phyloP scores from a whole-genome alignment of 2,113 vertebrate genomes.

The Gymnorhina tibicen region DNA sequence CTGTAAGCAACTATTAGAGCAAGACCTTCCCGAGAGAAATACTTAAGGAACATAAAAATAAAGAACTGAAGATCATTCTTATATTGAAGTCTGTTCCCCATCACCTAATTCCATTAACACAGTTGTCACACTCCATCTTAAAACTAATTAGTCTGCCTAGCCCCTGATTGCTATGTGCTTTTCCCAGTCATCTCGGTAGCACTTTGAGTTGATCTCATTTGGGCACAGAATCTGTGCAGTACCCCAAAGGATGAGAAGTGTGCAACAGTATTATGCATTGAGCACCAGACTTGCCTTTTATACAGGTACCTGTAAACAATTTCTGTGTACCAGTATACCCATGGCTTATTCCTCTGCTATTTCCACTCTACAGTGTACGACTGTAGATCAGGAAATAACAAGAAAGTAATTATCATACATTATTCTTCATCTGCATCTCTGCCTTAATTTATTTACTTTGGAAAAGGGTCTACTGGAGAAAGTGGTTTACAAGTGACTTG shows the following conservation, averaged over 20 bases:
- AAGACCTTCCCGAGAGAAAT: neutral
- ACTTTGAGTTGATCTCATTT: neutral
- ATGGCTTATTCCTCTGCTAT: neutral
- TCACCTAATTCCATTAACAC: neutral
- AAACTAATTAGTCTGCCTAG: neutral
- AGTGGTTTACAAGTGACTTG: neutral
- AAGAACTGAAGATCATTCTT: neutral
- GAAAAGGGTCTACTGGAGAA: neutral
- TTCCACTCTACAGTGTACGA: neutral
- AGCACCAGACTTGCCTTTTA: neutral
- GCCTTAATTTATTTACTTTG: neutral
- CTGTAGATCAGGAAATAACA: neutral
- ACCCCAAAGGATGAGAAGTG: neutral
- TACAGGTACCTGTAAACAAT: neutral
- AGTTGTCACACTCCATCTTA: neutral
- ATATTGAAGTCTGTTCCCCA: rapidly evolving
- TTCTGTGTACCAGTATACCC: neutral
- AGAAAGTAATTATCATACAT: neutral
- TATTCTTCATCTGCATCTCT: neutral
- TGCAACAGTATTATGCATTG: neutral
- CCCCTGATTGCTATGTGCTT: neutral
- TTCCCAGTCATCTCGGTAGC: neutral
- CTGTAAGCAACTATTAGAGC: neutral
- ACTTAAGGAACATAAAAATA: neutral
- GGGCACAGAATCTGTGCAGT: neutral